These are phyloP conservation scores for Euzetes globulus DNA, from an alignment of 2,888 invertebrate genomes.

Conservation along the genomic window DNA sequence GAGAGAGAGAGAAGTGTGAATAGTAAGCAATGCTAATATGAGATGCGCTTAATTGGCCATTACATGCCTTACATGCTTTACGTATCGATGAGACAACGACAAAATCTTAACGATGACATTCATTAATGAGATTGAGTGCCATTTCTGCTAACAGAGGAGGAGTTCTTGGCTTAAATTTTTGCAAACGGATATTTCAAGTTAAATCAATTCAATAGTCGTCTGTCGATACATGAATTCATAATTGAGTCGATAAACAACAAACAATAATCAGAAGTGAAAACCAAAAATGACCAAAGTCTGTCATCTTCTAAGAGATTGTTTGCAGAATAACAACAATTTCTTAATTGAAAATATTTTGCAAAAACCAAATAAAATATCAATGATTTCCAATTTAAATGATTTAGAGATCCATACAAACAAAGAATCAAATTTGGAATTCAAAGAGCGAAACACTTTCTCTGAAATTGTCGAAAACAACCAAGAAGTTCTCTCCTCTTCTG, in stretches of 20 bases:
- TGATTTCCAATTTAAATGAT: not conserved
- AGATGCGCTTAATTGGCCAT: conserved; percentile 18
- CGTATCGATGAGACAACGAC: not conserved
- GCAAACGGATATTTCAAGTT: not conserved
- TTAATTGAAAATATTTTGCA: conserved; percentile 14
- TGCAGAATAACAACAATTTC: not conserved
- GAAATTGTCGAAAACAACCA: no score
- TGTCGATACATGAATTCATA: no score
- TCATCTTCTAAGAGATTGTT: not conserved
- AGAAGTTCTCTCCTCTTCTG: no score
- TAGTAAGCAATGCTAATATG: not conserved
- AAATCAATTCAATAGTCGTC: no score
- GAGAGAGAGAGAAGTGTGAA: conserved; percentile 15
- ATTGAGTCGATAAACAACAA: no score
- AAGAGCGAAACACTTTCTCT: no score
- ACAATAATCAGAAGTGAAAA: not conserved
- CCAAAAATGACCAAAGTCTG: conserved; percentile 1
- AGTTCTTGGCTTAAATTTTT: not conserved
- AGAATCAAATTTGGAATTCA: no score
- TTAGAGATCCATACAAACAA: no score
- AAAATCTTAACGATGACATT: conserved; percentile 13
- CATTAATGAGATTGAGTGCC: conserved; percentile 15
- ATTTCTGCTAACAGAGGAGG: not conserved
- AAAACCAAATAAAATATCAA: conserved; percentile 5
- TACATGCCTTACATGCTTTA: not conserved